These are phyloP conservation scores for Drosophila ezoana DNA, from an alignment of 2,888 invertebrate species.

Conservation along the genomic window DNA sequence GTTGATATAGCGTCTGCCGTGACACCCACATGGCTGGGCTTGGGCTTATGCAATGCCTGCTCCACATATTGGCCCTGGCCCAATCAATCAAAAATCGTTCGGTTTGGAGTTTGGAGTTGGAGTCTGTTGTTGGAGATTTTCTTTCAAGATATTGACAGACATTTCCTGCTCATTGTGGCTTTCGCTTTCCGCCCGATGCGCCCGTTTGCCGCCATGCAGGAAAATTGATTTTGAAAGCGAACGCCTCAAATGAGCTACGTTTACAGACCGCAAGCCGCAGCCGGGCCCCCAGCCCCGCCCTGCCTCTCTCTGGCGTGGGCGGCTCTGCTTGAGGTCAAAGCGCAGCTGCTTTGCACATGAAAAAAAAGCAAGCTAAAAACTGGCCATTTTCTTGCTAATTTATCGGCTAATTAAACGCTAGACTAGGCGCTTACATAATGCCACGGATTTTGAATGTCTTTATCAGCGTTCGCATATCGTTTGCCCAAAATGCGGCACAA, in stretches of 20 bases:
- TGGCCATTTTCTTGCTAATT: slow-evolving; percentile 24
- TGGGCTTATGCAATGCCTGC: slow-evolving; percentile 62
- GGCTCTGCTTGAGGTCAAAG: slow-evolving; percentile 37
- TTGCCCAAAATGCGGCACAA: slow-evolving; percentile 51
- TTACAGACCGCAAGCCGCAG: slow-evolving; percentile 41
- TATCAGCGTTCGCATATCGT: slow-evolving; percentile 45
- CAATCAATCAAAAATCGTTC: slow-evolving; percentile 61
- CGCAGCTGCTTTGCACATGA: slow-evolving; percentile 27
- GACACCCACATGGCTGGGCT: slow-evolving; percentile 53
- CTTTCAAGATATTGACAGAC: slow-evolving; percentile 65
- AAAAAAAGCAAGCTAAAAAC: not conserved
- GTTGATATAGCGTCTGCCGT: slow-evolving; percentile 30
- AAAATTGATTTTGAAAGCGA: slow-evolving; percentile 75
- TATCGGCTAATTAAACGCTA: slow-evolving; percentile 50
- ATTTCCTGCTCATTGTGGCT: slow-evolving; percentile 68
- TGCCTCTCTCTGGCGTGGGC: slow-evolving; percentile 26
- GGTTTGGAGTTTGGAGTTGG: slow-evolving; percentile 3
- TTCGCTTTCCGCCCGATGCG: slow-evolving; percentile 63
- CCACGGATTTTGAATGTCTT: slow-evolving; percentile 48
- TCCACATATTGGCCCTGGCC: slow-evolving; percentile 59
- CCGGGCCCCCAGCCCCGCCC: slow-evolving; percentile 9
- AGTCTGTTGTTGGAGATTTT: slow-evolving; percentile 26
- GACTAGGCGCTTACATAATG: slow-evolving; percentile 41
- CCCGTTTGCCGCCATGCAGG: slow-evolving; percentile 38
- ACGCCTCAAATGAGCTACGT: slow-evolving; percentile 32